Evolutionary conservation across 2,888 invertebrate genomes (phyloP), one percentile per base, ranked within the genome.

Genomic region (Xestia ashworthii): DNA sequence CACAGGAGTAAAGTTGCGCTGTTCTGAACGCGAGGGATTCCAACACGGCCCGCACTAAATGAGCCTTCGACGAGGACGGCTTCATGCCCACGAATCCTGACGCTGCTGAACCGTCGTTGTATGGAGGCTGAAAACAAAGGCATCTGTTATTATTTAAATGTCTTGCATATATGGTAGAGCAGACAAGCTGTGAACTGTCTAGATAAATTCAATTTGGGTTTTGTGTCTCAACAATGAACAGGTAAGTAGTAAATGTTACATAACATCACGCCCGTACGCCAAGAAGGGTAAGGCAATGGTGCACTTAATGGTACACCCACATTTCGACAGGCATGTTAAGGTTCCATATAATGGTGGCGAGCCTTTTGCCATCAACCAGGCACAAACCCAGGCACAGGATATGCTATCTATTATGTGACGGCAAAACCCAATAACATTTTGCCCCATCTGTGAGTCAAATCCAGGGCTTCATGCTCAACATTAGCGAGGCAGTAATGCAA

Each of bases 11-110:
- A 25, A 99, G 97, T 87, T 99, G 98, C 32, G 98, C 97, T 50
- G 99, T 97, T 66, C 98, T 97, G 93, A 98, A 99, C 0, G 98
- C 98, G 16, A 99, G 97, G 78, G 99, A 98, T 94, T 99, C 99
- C 32, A 99, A 94, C 70, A 99, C 97, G 0, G 99, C 98, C 50
- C 99, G 97, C 4, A 99, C 97, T 85, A 99, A 93, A 89, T 99
- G 98, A n/a, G 97, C 97, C 86, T 97, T 98, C 0, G 94, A 97
- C 0, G 99, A 98, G 0, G 98, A 98, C 0, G 98, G 93, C 86
- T 97, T 97, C 87, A 98, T 93, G 1, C 98, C 98, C 55, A 99
- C 97, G 92, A 99, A 99, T 32, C 98, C 98, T 0, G 98, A 98
- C 1, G 98, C 98, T 0, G 99, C 99, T 19, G 97, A 97, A 84